Evolutionary conservation across 2,113 vertebrate genomes (phyloP).

Genomic region (Fulmarus glacialis): DNA sequence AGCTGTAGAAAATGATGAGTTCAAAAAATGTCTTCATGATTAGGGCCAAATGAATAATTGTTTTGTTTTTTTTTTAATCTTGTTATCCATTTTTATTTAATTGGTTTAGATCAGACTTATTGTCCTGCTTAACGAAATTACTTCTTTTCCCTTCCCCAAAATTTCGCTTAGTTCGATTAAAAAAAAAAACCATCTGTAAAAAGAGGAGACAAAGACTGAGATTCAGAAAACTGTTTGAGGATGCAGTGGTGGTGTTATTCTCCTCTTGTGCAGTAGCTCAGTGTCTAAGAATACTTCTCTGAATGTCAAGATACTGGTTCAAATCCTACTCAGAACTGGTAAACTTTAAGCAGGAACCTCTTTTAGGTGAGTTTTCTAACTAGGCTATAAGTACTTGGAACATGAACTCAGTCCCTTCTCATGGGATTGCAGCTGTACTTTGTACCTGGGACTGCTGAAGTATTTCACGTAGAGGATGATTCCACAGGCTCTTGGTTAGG

Average conservation of each 20-base stretch:
- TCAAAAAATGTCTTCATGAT: not conserved
- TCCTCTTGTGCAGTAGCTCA: not conserved
- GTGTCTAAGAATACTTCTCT: not conserved
- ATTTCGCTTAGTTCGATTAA: not conserved
- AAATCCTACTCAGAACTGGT: not conserved
- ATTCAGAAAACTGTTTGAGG: not conserved
- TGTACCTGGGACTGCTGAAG: not conserved
- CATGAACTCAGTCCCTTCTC: not conserved
- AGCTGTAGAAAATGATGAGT: not conserved
- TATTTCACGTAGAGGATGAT: not conserved
- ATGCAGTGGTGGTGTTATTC: not conserved
- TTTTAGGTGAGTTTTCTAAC: not conserved
- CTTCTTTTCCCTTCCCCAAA: not conserved
- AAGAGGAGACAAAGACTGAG: not conserved
- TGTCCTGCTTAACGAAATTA: not conserved
- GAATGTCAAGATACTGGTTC: not conserved
- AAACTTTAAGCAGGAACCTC: not conserved
- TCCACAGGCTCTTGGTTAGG: not conserved
- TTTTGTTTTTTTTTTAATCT: not conserved
- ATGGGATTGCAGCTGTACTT: not conserved
- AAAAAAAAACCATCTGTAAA: not conserved
- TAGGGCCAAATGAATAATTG: not conserved
- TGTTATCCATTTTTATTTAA: not conserved
- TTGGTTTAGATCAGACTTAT: not conserved
- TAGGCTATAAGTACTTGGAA: not conserved